phyloP scores from a whole-genome alignment of 30 jellyfish, hydroid and myxozoan genomes.

The Turritopsis rubra region DNA sequence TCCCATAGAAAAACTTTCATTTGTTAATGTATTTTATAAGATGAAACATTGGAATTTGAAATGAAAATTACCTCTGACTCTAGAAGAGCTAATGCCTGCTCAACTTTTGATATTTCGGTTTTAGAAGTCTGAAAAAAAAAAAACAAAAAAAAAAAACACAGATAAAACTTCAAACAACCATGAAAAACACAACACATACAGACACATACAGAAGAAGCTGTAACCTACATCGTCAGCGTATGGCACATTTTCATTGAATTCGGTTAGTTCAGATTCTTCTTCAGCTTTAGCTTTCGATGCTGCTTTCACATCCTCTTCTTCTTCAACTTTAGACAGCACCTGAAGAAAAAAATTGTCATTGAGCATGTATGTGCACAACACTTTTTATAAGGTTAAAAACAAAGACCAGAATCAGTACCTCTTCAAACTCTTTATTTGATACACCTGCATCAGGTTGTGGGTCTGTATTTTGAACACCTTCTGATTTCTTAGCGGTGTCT shows the following conservation, averaged over 20 bases:
- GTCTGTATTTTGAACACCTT: not conserved
- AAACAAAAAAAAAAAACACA: not conserved
- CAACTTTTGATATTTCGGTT: constrained; percentile 65
- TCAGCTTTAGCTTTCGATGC: constrained; percentile 87
- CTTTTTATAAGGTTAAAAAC: too few relatives aligned
- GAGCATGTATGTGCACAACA: not conserved
- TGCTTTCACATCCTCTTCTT: constrained; percentile 85
- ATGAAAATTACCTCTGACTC: constrained; percentile 62
- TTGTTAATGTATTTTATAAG: too few relatives aligned
- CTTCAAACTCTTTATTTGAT: not conserved
- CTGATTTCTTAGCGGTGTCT: constrained; percentile 15
- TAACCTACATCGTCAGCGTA: constrained; percentile 7
- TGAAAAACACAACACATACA: not conserved
- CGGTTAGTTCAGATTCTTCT: constrained; percentile 87
- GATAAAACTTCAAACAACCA: not conserved
- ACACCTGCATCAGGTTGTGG: not conserved
- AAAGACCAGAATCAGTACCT: not conserved
- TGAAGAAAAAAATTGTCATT: constrained; percentile 2
- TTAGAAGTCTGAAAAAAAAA: constrained; percentile 1
- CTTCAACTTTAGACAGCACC: constrained; percentile 87
- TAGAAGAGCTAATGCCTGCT: constrained; percentile 54
- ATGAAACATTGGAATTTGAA: too few relatives aligned
- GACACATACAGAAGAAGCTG: not conserved
- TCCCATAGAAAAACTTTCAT: too few relatives aligned
- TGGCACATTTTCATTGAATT: constrained; percentile 65